Evolutionary conservation across 2,113 vertebrate species (phyloP).

Genomic region (Probosciger aterrimus): DNA sequence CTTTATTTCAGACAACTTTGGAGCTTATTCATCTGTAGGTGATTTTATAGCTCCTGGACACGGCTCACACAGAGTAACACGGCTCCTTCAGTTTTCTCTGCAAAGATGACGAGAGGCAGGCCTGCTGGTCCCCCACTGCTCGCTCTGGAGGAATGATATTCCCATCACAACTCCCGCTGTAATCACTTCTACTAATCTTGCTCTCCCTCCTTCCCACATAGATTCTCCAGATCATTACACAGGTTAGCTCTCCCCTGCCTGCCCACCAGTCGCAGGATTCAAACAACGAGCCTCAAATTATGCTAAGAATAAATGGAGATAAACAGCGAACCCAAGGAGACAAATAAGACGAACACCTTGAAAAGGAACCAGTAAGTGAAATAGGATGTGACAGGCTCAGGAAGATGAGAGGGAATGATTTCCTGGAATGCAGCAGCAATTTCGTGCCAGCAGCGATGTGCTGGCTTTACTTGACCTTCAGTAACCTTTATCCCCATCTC

Average conservation of each 20-base stretch:
- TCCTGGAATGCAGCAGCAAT: constrained; percentile 63
- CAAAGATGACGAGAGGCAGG: background rate
- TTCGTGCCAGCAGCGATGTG: constrained; percentile 44
- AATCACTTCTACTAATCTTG: constrained; percentile 43
- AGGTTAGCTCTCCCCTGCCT: constrained; percentile 27
- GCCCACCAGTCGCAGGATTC: constrained; percentile 45
- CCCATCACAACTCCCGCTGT: constrained; percentile 41
- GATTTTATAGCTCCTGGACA: constrained; percentile 47
- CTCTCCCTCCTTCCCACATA: constrained; percentile 8
- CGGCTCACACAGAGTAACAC: background rate
- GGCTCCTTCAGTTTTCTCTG: constrained; percentile 36
- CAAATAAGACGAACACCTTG: constrained; percentile 57
- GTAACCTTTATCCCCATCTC: constrained; percentile 43
- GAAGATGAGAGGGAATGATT: constrained; percentile 59
- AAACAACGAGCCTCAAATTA: constrained; percentile 48
- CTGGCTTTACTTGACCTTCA: constrained; percentile 59
- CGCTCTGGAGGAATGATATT: constrained; percentile 28
- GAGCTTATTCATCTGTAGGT: constrained; percentile 39
- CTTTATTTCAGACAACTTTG: constrained; percentile 62
- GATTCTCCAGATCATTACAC: constrained; percentile 46
- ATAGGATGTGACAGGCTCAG: constrained; percentile 61
- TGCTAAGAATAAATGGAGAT: constrained; percentile 61
- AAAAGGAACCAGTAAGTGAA: constrained; percentile 46
- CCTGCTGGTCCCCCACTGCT: constrained; percentile 32
- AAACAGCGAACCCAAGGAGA: constrained; percentile 65